Evolutionary conservation across 1,140 invertebrate genomes (phyloP), one percentile per base, ranked within the genome.

Genomic region (Schmidtea mediterranea): DNA sequence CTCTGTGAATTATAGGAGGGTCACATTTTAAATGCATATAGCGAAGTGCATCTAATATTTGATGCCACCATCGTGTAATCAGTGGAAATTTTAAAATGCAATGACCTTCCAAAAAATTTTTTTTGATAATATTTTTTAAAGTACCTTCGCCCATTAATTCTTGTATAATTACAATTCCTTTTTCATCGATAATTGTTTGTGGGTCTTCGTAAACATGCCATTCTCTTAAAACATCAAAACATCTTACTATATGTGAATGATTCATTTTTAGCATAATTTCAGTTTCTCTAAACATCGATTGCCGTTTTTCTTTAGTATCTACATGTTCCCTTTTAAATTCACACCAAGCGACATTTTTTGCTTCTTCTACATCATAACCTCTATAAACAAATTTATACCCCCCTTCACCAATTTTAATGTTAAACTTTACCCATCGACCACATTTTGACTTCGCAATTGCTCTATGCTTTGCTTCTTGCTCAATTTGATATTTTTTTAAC

Each of bases 1-100:
- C 75, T 19, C 74, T 75, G 71, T 98, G 92, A 61, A 98, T 97
- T 55, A 98, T 92, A 41, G 89, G 86, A 36, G 45, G 45, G 8
- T 46, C 6, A 5, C 12, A 32, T 18, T 46, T 46, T 9, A 6
- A 13, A 19, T 46, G 45, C 45, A 46, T 46, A 38, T 46, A 38
- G 10, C 45, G 12, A 6, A 46, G 45, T 37, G 23, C 10, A 15
- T 46, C 45, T 12, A 46, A 21, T 9, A 46, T 46, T 38, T 46
- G 45, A 13, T 46, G 45, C 45, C 23, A 32, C 45, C 45, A 46
- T 10, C 23, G 36, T 10, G 12, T 24, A 9, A 46, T 32, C 22
- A 46, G 13, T 10, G 12, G 6, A 10, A 19, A 46, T 13, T 46
- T 38, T 9, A 46, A 18, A 41, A 41, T 41, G 15, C 39, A 41